Conservation (phyloP, 1,140 invertebrate genomes). For the Oncopeltus fasciatus region DNA sequence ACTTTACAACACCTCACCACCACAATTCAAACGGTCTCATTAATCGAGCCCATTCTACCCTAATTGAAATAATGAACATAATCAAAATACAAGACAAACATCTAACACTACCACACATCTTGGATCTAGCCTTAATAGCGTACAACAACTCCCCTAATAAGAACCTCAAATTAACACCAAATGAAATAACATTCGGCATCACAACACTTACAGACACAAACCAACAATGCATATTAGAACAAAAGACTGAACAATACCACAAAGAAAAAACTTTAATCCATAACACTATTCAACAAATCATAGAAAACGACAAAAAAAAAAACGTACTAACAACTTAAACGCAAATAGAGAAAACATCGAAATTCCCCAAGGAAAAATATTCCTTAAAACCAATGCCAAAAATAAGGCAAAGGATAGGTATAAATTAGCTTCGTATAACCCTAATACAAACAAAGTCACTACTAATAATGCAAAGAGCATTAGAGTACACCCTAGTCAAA, state of each 20-base stretch:
- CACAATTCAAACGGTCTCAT: neutral
- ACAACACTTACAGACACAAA: neutral
- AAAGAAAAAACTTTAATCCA: neutral
- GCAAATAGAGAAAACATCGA: neutral
- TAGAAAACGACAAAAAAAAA: neutral
- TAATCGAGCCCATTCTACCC: neutral
- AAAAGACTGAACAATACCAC: neutral
- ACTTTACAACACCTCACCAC: neutral
- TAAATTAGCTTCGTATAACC: neutral
- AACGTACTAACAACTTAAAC: neutral
- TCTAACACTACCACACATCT: neutral
- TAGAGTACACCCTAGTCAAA: neutral
- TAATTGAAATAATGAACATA: constrained; percentile 7
- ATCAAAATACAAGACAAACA: neutral
- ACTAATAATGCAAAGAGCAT: neutral
- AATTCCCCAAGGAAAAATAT: neutral
- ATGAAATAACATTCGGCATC: constrained; percentile 8
- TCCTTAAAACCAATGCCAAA: neutral
- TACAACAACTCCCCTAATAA: constrained; percentile 1
- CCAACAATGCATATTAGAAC: neutral
- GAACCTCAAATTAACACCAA: neutral
- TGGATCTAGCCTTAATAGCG: neutral
- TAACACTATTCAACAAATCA: neutral
- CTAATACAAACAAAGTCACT: neutral
- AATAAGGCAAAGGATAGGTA: neutral